Percentiles rank a stretch among this genome's conserved stretches.
Conservation (phyloP, 2,113 vertebrate species). For the Cochlearius cochlearius region DNA sequence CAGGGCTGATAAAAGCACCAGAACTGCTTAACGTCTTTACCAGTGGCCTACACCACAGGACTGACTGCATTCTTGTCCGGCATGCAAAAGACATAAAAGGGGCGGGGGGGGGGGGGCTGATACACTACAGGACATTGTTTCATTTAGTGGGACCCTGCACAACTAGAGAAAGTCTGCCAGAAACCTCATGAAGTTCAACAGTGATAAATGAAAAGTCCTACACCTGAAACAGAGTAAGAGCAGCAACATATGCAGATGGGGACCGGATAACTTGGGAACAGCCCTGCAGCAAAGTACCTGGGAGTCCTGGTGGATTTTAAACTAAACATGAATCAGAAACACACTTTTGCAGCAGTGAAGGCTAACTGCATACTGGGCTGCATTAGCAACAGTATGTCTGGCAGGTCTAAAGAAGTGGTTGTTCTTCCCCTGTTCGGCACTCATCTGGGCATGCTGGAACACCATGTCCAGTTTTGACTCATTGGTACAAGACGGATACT, state of each 20-base stretch:
- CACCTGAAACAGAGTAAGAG: neutral
- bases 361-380: neutral
- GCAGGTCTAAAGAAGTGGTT: neutral
- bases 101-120: neutral
- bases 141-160: neutral
- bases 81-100: neutral
- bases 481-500: neutral
- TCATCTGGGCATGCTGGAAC: neutral
- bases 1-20: neutral
- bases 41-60: neutral
- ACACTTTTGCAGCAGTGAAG: neutral
- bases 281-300: neutral
- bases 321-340: neutral
- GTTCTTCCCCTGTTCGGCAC: neutral
- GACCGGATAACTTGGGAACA: neutral
- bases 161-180: neutral
- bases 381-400: neutral
- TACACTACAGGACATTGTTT: neutral
- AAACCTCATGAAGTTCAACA: neutral
- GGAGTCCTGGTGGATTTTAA: neutral
- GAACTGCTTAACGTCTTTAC: neutral
- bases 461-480: neutral
- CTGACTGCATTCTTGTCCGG: neutral
- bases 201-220: neutral
- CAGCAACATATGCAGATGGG: neutral